Evolutionary conservation across 2,888 invertebrate genomes (phyloP).

Genomic region (Nephrotoma guestfalica): DNA sequence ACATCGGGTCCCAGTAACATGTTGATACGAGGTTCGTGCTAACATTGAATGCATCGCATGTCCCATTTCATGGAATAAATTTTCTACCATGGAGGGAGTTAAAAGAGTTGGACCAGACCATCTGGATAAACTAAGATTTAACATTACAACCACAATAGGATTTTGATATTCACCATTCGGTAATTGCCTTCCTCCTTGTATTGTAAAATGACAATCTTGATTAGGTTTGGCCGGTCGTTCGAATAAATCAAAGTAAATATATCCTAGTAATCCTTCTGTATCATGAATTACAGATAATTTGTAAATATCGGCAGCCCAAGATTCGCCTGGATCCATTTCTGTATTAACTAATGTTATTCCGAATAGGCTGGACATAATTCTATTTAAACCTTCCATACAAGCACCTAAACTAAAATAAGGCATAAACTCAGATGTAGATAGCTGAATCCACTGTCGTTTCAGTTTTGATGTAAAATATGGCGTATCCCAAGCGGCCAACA

Average conservation of each 20-base stretch:
- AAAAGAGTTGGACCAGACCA: conserved; percentile 66
- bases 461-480: conserved; percentile 68
- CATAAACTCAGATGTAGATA: conserved; percentile 56
- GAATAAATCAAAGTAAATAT: conserved; percentile 96
- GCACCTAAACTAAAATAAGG: conserved; percentile 84
- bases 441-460: conserved; percentile 53
- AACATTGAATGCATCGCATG: conserved; percentile 99
- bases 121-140: conserved; percentile 66
- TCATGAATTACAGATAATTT: conserved; percentile 85
- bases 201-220: conserved; percentile 98
- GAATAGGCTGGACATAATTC: conserved; percentile 68
- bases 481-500: conserved; percentile 67
- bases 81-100: conserved; percentile 76
- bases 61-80: conserved; percentile 97
- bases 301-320: conserved; percentile 78
- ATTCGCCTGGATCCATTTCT: conserved; percentile 62
- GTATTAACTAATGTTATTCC: conserved; percentile 63
- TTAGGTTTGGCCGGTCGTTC: conserved; percentile 82
- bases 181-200: conserved; percentile 76
- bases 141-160: conserved; percentile 86
- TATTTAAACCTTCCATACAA: conserved; percentile 94
- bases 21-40: conserved; percentile 88
- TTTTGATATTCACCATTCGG: conserved; percentile 72
- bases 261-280: conserved; percentile 66
- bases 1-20: conserved; percentile 94